Evolutionary conservation across 1,140 invertebrate genomes (phyloP).

Genomic region (Macrostomum lignano): DNA sequence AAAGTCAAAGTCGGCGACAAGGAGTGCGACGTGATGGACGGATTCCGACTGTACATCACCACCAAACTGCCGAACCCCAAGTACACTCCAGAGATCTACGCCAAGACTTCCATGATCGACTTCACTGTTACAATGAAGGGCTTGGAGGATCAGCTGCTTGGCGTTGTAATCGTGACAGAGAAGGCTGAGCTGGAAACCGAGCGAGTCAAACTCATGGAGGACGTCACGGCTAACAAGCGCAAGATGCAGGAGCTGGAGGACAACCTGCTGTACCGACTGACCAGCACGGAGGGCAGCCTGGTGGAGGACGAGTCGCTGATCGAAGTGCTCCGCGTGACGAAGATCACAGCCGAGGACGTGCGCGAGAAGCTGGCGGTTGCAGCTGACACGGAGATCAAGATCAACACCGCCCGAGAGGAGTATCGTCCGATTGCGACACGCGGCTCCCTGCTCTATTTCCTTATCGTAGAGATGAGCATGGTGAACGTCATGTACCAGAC

Average conservation of each 20-base stretch:
- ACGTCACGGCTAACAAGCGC: conserved; percentile 70
- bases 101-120: conserved; percentile 81
- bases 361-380: conserved; percentile 66
- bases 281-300: conserved; percentile 62
- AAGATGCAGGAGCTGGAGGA: conserved; percentile 81
- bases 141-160: conserved; percentile 76
- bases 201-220: conserved; percentile 61
- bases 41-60: conserved; percentile 77
- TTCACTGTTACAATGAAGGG: conserved; percentile 89
- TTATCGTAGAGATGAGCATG: conserved; percentile 85
- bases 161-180: conserved; percentile 67
- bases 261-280: conserved; percentile 56
- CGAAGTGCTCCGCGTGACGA: conserved; percentile 60
- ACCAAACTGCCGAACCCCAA: conserved; percentile 78
- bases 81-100: conserved; percentile 78
- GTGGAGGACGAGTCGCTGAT: conserved; percentile 84
- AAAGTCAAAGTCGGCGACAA: conserved; percentile 68
- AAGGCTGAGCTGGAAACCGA: conserved; percentile 74
- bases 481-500: conserved; percentile 92
- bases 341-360: conserved; percentile 69
- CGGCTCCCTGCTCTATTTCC: conserved; percentile 71
- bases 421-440: conserved; percentile 67
- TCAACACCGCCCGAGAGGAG: conserved; percentile 67
- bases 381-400: conserved; percentile 69
- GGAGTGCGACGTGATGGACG: conserved; percentile 77